A percentile compares a stretch with the other conserved stretches of the same genome.
These are phyloP conservation scores for Sardinella longiceps DNA, from an alignment of 2,797 vertebrate genomes.

Conservation along the genomic window DNA sequence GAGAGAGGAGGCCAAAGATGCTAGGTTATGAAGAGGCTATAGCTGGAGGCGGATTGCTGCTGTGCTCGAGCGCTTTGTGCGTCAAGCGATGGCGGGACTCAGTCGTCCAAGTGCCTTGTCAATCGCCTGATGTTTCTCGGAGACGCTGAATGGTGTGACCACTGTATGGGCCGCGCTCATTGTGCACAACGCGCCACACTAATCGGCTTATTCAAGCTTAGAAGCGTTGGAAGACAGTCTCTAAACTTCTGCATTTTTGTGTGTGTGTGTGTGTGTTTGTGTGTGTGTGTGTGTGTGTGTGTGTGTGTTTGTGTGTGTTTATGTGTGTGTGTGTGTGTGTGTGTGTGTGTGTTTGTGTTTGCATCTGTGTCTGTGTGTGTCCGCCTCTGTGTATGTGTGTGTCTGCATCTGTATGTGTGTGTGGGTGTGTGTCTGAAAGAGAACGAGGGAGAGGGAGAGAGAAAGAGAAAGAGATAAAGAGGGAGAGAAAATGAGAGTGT, in stretches of 20 bases:
- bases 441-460: too few species aligned
- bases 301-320: constrained; percentile 21
- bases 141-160: background rate
- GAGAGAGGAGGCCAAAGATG: background rate
- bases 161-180: background rate
- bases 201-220: constrained; percentile 14
- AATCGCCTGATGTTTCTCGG: background rate
- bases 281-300: background rate
- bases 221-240: background rate
- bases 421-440: too few species aligned
- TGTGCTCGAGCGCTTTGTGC: background rate
- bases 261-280: background rate
- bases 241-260: background rate
- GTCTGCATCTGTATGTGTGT: background rate
- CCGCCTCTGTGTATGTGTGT: too few species aligned
- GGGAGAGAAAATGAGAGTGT: too few species aligned
- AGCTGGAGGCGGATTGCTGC: background rate
- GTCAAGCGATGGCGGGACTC: background rate
- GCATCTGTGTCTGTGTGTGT: background rate
- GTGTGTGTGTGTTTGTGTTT: constrained; percentile 24
- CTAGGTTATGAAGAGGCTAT: background rate
- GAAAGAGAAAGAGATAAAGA: background rate
- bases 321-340: background rate
- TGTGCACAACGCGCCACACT: background rate
- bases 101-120: background rate